Evolutionary conservation across 2,797 vertebrate genomes (phyloP), one percentile per base, ranked within the genome.

Genomic region (Acrossocheilus wenchowensis): DNA sequence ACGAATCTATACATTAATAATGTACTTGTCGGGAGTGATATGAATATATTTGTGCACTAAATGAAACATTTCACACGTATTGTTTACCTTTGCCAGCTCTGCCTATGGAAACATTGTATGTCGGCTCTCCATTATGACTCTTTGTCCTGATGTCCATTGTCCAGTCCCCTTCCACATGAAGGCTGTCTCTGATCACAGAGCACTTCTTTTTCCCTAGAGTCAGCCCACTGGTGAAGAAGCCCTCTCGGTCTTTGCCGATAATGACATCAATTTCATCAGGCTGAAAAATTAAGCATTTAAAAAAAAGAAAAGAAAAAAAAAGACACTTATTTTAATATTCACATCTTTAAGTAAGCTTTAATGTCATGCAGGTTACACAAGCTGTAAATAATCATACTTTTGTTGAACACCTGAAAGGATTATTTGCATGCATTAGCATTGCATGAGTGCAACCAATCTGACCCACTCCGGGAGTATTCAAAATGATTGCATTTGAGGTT

Each of bases 141-240:
- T 97, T 97, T 91, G 97, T 97, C 95, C 97, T 95, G 95, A 97
- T 97, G 92, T 97, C 97, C 97, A 97, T 97, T 87, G 97, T 97
- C 95, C 95, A 97, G 92, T 97, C 97, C 2, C 96, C 96, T 14
- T 97, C 97, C 0, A 96, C 78, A 4, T 93, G 95, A 89, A 97
- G 95, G 91, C 96, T 96, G 94, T 97, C 97, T 95, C 97, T 96
- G 95, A 97, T 97, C 94, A 97, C 97, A 82, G 97, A 97, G 94
- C 97, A 97, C 95, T 97, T 97, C 96, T 97, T 97, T 68, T 95
- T 95, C 87, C 96, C 97, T 92, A 97, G 94, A 93, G 96, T 96
- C 92, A 97, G 92, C 87, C 97, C 97, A 11, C 93, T 94, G 94
- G 97, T 97, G 93, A 97, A 97, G 94, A 97, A 97, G 91, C 94